Conservation (phyloP, 2,113 vertebrate species). For the Romanogobio albipinnatus region DNA sequence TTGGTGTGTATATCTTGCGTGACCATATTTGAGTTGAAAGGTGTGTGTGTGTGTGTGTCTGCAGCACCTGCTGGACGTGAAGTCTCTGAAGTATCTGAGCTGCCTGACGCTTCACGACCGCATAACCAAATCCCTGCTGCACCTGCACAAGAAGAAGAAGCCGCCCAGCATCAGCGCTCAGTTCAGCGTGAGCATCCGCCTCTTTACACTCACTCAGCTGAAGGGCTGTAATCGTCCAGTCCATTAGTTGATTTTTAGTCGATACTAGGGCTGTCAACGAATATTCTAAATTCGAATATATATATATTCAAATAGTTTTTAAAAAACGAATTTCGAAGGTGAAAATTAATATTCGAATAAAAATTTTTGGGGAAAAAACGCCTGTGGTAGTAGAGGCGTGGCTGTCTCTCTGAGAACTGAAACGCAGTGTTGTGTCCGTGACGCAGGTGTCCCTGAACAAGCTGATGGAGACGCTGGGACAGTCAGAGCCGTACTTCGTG, state of each 20-base stretch:
- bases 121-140: constrained; percentile 96
- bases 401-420: neutral
- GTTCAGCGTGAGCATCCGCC: constrained; percentile 84
- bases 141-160: constrained; percentile 99
- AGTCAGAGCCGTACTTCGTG: constrained; percentile 98
- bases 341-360: too few relatives aligned
- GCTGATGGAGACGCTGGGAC: constrained; percentile 96
- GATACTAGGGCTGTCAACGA: too few relatives aligned
- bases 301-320: too few relatives aligned
- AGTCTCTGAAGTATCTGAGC: constrained; percentile 93
- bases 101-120: constrained; percentile 94
- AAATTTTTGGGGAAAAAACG: too few relatives aligned
- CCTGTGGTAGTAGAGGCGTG: too few relatives aligned
- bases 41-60: neutral
- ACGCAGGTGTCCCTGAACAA: constrained; percentile 92
- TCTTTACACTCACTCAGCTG: too few relatives aligned
- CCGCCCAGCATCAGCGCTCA: constrained; percentile 97
- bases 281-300: too few relatives aligned
- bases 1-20: too few relatives aligned
- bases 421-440: neutral
- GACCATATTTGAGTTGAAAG: too few relatives aligned
- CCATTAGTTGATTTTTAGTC: too few relatives aligned
- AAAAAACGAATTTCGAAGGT: too few relatives aligned
- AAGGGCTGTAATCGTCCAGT: too few relatives aligned
- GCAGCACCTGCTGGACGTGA: constrained; percentile 93